Evolutionary conservation across 2,888 invertebrate species (phyloP).

Genomic region (Microdon myrmicae): DNA sequence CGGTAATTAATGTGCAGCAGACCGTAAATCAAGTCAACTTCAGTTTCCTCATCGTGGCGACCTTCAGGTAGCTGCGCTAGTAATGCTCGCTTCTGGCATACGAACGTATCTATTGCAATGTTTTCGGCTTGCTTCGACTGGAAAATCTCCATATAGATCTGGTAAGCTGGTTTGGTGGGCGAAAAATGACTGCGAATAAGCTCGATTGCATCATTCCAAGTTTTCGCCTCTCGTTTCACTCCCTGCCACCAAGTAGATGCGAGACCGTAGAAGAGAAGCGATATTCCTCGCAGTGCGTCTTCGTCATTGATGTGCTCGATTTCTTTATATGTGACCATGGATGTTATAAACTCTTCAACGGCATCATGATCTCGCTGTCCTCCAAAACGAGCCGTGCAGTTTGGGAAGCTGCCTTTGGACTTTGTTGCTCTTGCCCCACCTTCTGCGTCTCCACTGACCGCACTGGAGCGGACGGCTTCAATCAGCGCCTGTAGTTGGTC

Average conservation of each 20-base stretch:
- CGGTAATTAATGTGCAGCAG: slow-evolving; percentile 29
- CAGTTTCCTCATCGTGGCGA: slow-evolving; percentile 26
- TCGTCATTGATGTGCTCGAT: slow-evolving; percentile 25
- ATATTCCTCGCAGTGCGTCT: slow-evolving; percentile 26
- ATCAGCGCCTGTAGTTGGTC: slow-evolving; percentile 61
- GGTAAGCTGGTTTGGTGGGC: slow-evolving; percentile 21
- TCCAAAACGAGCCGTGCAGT: slow-evolving; percentile 7
- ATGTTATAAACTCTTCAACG: slow-evolving; percentile 23
- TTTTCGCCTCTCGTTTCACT: slow-evolving; percentile 21
- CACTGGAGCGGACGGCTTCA: slow-evolving; percentile 58
- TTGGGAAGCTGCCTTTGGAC: slow-evolving; percentile 19
- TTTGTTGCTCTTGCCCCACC: slow-evolving; percentile 36
- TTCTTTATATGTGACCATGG: slow-evolving; percentile 16
- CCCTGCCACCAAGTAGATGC: slow-evolving; percentile 41
- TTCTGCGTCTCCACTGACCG: slow-evolving; percentile 39
- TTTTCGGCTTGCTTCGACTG: slow-evolving; percentile 11
- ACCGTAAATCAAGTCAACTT: slow-evolving; percentile 37
- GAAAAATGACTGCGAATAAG: slow-evolving; percentile 26
- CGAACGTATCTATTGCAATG: slow-evolving; percentile 20
- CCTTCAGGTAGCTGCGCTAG: slow-evolving; percentile 30
- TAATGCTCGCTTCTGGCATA: slow-evolving; percentile 30
- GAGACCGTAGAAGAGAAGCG: slow-evolving; percentile 16
- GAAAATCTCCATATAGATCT: slow-evolving; percentile 32
- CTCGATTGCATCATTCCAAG: slow-evolving; percentile 18
- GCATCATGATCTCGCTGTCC: slow-evolving; percentile 12